Percentiles rank a stretch among this genome's conserved stretches.
Evolutionary conservation across 2,113 vertebrate species (phyloP).

Genomic region (Elephas maximus): DNA sequence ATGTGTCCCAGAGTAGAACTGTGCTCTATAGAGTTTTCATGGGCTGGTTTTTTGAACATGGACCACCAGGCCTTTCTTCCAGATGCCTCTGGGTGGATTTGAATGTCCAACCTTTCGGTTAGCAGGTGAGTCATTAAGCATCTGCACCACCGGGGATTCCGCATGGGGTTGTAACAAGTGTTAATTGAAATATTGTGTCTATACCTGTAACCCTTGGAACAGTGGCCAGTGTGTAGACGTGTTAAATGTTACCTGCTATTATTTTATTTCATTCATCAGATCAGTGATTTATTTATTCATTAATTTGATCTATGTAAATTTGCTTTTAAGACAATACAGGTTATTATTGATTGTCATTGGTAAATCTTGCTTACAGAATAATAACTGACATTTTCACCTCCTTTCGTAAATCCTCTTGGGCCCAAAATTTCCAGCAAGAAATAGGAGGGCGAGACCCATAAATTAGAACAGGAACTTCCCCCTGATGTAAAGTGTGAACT

Average conservation of each 20-base stretch:
- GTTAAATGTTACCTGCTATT: neutral
- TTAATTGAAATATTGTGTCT: neutral
- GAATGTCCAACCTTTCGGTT: neutral
- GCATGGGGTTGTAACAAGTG: neutral
- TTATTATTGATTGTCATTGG: neutral
- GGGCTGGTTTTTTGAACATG: neutral
- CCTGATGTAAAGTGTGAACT: neutral
- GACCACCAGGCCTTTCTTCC: neutral
- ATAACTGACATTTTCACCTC: neutral
- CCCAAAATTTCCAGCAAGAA: slow-evolving; percentile 37
- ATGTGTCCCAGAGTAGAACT: neutral
- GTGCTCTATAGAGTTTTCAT: neutral
- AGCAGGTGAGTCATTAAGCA: neutral
- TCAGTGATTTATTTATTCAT: neutral
- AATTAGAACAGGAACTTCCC: slow-evolving; percentile 40
- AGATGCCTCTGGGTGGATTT: neutral
- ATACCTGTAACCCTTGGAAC: neutral
- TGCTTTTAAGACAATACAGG: neutral
- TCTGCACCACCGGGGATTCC: neutral
- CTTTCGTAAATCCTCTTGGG: slow-evolving; percentile 31
- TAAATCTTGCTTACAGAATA: neutral
- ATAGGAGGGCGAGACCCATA: neutral
- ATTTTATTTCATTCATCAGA: neutral
- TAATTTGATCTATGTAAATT: neutral
- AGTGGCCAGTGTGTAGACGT: rapidly evolving